Evolutionary conservation across 2,113 vertebrate genomes (phyloP).

Genomic region (Oncorhynchus kisutch): DNA sequence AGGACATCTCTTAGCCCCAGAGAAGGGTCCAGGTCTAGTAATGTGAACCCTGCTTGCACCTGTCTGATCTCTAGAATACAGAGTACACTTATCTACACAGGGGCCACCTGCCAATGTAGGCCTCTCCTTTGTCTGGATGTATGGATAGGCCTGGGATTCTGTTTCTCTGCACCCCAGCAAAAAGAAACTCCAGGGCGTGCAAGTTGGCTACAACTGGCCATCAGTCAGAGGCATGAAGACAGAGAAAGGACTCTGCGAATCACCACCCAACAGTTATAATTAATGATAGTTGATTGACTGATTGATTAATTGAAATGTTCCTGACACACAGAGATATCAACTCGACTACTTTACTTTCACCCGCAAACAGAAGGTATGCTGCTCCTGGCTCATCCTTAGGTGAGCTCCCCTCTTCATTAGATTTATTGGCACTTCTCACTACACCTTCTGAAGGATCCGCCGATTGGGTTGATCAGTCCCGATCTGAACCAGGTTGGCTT

Average conservation of each 20-base stretch:
- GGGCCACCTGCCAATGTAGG: slow-evolving; percentile 84
- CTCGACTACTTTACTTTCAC: not conserved
- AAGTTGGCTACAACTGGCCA: slow-evolving; percentile 59
- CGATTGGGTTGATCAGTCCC: no score
- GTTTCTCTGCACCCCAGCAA: slow-evolving; percentile 69
- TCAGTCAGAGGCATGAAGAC: slow-evolving; percentile 33
- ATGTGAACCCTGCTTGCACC: slow-evolving; percentile 64
- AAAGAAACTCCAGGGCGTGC: slow-evolving; percentile 46
- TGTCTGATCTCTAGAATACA: slow-evolving; percentile 54
- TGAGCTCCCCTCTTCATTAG: no score
- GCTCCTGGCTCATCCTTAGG: no score
- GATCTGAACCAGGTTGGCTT: not conserved
- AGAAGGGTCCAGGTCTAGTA: slow-evolving; percentile 43
- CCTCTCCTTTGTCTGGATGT: slow-evolving; percentile 66
- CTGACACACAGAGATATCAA: no score
- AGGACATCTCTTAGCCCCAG: slow-evolving; percentile 30
- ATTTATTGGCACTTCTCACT: not conserved
- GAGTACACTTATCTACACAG: slow-evolving; percentile 77
- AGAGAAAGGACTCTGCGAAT: slow-evolving; percentile 20
- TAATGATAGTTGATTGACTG: no score
- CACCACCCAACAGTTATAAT: not conserved
- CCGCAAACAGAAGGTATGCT: not conserved
- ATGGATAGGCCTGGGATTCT: slow-evolving; percentile 63
- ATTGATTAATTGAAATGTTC: no score
- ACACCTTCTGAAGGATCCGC: no score